Conservation (phyloP, 1,140 invertebrate species). For the Diorhabda elongata region DNA sequence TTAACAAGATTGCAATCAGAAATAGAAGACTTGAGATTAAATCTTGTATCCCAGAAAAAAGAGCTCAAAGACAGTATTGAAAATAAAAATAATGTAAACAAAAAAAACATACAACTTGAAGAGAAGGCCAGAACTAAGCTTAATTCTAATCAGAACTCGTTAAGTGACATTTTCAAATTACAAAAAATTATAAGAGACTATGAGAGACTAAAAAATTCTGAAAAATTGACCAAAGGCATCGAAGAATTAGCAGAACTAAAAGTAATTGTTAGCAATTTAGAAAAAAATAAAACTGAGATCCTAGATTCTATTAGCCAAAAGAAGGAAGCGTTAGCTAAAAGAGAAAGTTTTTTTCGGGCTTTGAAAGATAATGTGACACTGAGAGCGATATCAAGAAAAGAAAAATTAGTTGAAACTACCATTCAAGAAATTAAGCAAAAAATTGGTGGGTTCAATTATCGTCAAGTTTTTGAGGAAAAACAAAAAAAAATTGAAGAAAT, state of each 20-base stretch:
- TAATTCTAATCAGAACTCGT: conserved; percentile 41
- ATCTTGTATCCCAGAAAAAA: conserved; percentile 13
- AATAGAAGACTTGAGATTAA: conserved; percentile 6
- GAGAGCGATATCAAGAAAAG: conserved; percentile 36
- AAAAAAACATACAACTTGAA: conserved; percentile 38
- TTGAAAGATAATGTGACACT: conserved; percentile 37
- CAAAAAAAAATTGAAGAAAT: conserved; percentile 44
- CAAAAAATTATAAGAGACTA: conserved; percentile 32
- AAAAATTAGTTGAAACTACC: conserved; percentile 44
- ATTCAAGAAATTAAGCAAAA: conserved; percentile 49
- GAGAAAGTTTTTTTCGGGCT: conserved; percentile 28
- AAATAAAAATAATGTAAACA: not conserved
- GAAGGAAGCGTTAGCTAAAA: conserved; percentile 33
- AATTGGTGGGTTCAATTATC: conserved; percentile 43
- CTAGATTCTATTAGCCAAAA: conserved; percentile 26
- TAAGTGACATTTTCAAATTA: conserved; percentile 35
- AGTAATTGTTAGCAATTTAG: conserved; percentile 22
- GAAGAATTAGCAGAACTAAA: conserved; percentile 24
- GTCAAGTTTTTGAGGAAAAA: conserved; percentile 46
- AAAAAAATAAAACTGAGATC: conserved; percentile 28
- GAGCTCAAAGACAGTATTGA: conserved; percentile 18
- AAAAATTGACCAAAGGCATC: conserved; percentile 22
- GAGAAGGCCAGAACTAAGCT: conserved; percentile 38
- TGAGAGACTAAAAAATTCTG: conserved; percentile 20
- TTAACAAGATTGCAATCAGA: conserved; percentile 8